Percentiles rank a stretch among this genome's conserved stretches.
Evolutionary conservation across 2,113 vertebrate genomes (phyloP).

Genomic region (Xenopus tropicalis): UCB_Xtro_10.0 CM004446.2:67756501-67757000

Average conservation of each 20-base stretch:
- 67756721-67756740: not conserved
- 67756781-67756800: not conserved
- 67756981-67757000: too few species aligned
- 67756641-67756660: slow-evolving; percentile 8
- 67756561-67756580: slow-evolving; percentile 27
- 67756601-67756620: slow-evolving; percentile 37
- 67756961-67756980: too few species aligned
- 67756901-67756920: too few species aligned
- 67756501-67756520: too few species aligned
- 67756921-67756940: too few species aligned
- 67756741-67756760: not conserved
- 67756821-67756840: not conserved
- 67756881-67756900: not conserved
- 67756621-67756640: slow-evolving; percentile 22
- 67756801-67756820: not conserved
- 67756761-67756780: not conserved
- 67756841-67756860: not conserved
- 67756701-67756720: not conserved
- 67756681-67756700: not conserved
- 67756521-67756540: not conserved
- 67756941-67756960: too few species aligned
- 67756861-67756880: not conserved
- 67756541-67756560: slow-evolving; percentile 4
- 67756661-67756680: slow-evolving; percentile 8
- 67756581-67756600: slow-evolving; percentile 25